These are phyloP conservation scores for Mormyrus lacerda DNA, from an alignment of 2,113 vertebrate genomes.

Conservation along the genomic window DNA sequence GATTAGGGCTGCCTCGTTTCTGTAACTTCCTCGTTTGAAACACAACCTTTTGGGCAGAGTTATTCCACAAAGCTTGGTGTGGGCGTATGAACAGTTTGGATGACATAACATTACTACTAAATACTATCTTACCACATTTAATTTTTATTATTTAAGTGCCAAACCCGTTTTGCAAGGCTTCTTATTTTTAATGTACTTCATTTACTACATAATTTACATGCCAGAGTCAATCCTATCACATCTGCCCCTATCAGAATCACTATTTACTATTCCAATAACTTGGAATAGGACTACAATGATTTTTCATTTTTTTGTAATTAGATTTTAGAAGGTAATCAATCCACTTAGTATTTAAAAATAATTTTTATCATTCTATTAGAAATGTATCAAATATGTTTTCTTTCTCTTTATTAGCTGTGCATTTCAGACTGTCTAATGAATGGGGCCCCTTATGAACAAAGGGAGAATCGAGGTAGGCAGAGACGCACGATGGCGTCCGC, in stretches of 20 bases:
- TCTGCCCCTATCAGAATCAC: not conserved
- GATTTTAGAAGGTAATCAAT: not conserved
- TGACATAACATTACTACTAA: conserved; percentile 9
- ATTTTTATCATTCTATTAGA: not conserved
- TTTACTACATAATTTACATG: not conserved
- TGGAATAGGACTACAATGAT: not conserved
- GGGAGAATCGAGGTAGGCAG: conserved; percentile 28
- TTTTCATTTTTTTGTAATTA: not conserved
- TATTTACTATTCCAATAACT: not conserved
- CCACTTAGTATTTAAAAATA: not conserved
- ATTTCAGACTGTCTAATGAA: not conserved
- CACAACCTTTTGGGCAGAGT: not conserved
- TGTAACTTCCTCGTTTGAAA: not conserved
- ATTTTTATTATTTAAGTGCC: not conserved
- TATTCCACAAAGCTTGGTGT: not conserved
- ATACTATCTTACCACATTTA: not conserved
- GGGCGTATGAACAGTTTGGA: not conserved
- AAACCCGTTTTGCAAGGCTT: not conserved
- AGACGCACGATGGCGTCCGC: conserved; percentile 55
- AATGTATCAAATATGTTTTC: not conserved
- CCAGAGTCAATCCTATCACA: not conserved
- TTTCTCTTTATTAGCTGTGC: not conserved
- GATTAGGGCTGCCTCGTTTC: conserved; percentile 28
- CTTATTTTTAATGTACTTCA: not conserved
- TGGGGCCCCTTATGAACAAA: conserved; percentile 4